Base-by-base conservation (phyloP, 30 jellyfish, hydroid and myxozoan genomes). In the Cassiopea andromeda region DNA sequence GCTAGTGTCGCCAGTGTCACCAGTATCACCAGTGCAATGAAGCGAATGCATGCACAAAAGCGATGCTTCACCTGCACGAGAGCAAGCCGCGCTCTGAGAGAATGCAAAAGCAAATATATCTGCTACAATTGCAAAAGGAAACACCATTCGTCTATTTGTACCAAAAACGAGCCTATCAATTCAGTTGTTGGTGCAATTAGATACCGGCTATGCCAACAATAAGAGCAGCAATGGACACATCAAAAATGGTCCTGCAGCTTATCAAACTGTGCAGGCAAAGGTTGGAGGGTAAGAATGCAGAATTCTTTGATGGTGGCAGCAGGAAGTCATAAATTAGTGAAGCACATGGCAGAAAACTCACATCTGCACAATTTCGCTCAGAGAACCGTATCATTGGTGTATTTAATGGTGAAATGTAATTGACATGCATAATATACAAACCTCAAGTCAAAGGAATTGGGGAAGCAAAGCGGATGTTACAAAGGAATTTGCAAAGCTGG, bases 61-160 rank as follows among this genome's bases (percentile, higher is more conserved):
- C 45, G 91, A 17, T 83, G 84, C 57, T 83, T 66, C 91, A 83
- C 46, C 75, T 83, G 91, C 91, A 83, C 91, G 2, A 43, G 91
- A 83, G 48, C 84, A n/a, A 66, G 71, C 73, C 91, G 67, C 86
- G 66, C 81, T 15, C 46, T 70, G 16, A 82, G 72, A 8, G 48
- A 82, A 61, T 82, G 91, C 82, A 82, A 82, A 47, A 82, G 86
- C 88, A 46, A 48, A 69, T 46, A 71, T 46, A 12, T 71, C 7
- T 82, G 91, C 48, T 82, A 66, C 27, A 77, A 84, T 48, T 84
- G 92, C 60, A 84, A 50, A 73, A 64, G 85, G n/a, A 84, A 73
- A 75, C 92, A 84, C 48, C 88, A 84, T 46, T 84, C 92, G 16
- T 69, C 85, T 5, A 50, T 84, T 19, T 84, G 88, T 50, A 27